phyloP scores from a whole-genome alignment of 1,140 invertebrate species.

The Pomacea maculata region DNA sequence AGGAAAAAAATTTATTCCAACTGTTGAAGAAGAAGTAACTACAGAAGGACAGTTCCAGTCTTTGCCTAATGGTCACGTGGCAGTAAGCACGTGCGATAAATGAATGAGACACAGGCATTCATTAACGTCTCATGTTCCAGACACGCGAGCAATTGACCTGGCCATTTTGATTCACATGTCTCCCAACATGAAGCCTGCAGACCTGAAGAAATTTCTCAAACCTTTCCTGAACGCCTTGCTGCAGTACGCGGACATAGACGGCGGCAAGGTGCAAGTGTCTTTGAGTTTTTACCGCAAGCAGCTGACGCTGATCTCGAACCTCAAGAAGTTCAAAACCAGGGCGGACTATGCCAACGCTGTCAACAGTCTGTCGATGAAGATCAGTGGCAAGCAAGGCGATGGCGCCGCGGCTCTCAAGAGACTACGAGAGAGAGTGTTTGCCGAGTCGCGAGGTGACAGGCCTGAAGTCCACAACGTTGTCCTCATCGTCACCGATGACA shows the following conservation, averaged over 20 bases:
- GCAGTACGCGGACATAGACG: constrained; percentile 38
- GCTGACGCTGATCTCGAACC: constrained; percentile 41
- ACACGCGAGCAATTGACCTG: constrained; percentile 35
- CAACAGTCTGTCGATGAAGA: constrained; percentile 41
- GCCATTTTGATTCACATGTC: constrained; percentile 36
- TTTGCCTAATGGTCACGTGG: too few species aligned
- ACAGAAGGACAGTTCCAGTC: too few species aligned
- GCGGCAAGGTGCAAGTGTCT: constrained; percentile 37
- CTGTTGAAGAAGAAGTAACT: too few species aligned
- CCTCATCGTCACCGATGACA: constrained; percentile 57
- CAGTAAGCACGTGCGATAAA: too few species aligned
- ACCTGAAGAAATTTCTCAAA: constrained; percentile 31
- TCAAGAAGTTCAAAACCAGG: constrained; percentile 38
- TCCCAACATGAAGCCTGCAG: constrained; percentile 30
- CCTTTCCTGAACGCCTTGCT: constrained; percentile 41
- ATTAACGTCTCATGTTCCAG: constrained; percentile 23
- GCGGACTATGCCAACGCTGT: constrained; percentile 16
- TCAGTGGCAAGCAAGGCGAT: constrained; percentile 22
- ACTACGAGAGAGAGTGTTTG: constrained; percentile 46
- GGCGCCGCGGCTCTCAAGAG: constrained; percentile 39
- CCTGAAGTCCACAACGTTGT: constrained; percentile 43
- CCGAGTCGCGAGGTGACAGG: constrained; percentile 39
- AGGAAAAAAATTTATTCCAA: too few species aligned
- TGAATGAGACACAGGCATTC: background rate
- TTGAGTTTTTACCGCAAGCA: constrained; percentile 41